Evolutionary conservation across 2,113 vertebrate genomes (phyloP).

Genomic region (Pan paniscus): DNA sequence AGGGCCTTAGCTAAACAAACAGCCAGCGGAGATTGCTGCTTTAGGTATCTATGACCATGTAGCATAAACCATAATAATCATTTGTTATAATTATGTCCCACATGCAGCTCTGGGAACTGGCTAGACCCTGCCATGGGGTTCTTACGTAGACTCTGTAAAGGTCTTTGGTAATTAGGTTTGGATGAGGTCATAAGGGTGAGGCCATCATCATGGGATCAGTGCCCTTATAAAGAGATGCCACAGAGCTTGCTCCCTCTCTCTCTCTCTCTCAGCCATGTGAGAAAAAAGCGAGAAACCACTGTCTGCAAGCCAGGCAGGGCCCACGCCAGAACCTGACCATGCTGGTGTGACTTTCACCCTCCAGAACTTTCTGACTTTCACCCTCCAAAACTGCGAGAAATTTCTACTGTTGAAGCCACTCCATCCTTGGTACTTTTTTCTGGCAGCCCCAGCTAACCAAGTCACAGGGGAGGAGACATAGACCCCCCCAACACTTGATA

Average conservation of each 20-base stretch:
- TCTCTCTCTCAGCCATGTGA: background rate
- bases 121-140: background rate
- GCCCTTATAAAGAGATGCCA: background rate
- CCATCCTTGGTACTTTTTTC: background rate
- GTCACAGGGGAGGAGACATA: background rate
- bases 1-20: background rate
- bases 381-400: background rate
- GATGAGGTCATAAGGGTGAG: background rate
- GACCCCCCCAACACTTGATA: no score
- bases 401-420: background rate
- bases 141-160: background rate
- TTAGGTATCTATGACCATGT: background rate
- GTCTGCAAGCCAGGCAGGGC: background rate
- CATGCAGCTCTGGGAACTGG: background rate
- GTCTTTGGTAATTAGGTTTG: no score
- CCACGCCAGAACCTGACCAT: background rate
- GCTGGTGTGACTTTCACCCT: background rate
- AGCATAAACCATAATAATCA: background rate
- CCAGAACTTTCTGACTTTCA: background rate
- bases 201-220: background rate
- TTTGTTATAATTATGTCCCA: background rate
- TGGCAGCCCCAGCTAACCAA: background rate
- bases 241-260: background rate
- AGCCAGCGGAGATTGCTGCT: background rate
- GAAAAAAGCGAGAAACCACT: no score